Evolutionary conservation across 2,888 invertebrate species (phyloP).

Genomic region (Pantelozetes paolii): DNA sequence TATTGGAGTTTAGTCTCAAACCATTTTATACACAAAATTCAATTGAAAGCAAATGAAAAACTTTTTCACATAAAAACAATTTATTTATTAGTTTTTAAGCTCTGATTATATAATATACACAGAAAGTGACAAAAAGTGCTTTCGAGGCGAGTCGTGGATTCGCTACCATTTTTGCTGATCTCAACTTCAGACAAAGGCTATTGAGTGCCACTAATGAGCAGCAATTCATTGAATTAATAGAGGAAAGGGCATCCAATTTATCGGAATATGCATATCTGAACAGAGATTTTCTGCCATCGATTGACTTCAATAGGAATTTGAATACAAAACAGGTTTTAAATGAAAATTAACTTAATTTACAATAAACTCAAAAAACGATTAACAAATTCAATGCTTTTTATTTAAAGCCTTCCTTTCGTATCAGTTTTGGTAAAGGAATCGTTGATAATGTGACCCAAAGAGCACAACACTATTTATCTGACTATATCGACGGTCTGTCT

Average conservation of each 20-base stretch:
- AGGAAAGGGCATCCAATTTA: neutral
- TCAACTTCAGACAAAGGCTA: conserved; percentile 50
- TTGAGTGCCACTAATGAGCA: conserved; percentile 30
- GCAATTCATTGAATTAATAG: conserved; percentile 26
- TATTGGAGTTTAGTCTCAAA: too few relatives aligned
- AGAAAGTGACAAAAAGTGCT: conserved; percentile 52
- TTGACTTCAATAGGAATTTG: too few relatives aligned
- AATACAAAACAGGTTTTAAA: too few relatives aligned
- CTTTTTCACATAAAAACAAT: too few relatives aligned
- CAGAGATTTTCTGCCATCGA: too few relatives aligned
- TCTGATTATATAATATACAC: too few relatives aligned
- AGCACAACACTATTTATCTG: conserved; percentile 54
- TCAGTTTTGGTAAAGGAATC: conserved; percentile 50
- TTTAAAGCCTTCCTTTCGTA: too few relatives aligned
- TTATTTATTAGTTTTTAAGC: too few relatives aligned
- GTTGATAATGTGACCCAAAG: conserved; percentile 54
- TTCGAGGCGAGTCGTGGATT: conserved; percentile 56
- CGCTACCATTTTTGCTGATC: conserved; percentile 54
- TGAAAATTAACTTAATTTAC: too few relatives aligned
- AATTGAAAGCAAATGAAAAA: conserved; percentile 51
- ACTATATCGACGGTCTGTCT: conserved; percentile 50
- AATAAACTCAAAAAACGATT: too few relatives aligned
- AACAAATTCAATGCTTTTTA: too few relatives aligned
- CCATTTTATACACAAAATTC: too few relatives aligned
- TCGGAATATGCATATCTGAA: neutral